Percentiles rank a stretch among this genome's conserved stretches.
Conservation (phyloP, 2,888 invertebrate species). For the Chymomyza amoena region DNA sequence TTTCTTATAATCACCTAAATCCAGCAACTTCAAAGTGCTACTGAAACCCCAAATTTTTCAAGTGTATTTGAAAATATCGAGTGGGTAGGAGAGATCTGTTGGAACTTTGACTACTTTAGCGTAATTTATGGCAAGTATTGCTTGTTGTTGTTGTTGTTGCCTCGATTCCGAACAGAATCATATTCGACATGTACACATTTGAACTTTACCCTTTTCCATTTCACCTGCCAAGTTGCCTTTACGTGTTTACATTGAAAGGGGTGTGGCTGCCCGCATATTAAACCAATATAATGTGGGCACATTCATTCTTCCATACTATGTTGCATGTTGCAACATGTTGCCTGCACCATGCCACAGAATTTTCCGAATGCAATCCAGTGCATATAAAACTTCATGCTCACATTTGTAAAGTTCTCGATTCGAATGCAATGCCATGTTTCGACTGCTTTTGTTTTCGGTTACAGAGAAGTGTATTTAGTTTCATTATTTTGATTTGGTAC, state of each 20-base stretch:
- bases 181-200: neutral
- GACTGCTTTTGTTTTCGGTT: neutral
- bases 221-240: neutral
- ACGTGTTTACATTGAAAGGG: neutral
- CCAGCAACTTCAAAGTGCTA: too few relatives aligned
- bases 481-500: neutral
- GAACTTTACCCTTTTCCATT: neutral
- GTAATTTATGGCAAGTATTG: neutral
- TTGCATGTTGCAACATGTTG: neutral
- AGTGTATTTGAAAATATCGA: too few relatives aligned
- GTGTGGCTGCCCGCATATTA: neutral
- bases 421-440: slow-evolving; percentile 22
- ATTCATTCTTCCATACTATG: neutral
- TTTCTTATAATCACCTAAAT: too few relatives aligned
- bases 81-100: too few relatives aligned
- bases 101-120: too few relatives aligned
- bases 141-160: neutral
- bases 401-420: slow-evolving; percentile 32
- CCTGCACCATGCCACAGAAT: neutral
- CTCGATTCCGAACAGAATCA: neutral
- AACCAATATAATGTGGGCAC: neutral
- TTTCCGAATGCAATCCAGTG: neutral
- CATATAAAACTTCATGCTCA: neutral
- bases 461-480: neutral
- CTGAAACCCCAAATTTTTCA: too few relatives aligned